Evolutionary conservation across 2,113 vertebrate genomes (phyloP), one percentile per base, ranked within the genome.

Genomic region (Notothenia rossii): DNA sequence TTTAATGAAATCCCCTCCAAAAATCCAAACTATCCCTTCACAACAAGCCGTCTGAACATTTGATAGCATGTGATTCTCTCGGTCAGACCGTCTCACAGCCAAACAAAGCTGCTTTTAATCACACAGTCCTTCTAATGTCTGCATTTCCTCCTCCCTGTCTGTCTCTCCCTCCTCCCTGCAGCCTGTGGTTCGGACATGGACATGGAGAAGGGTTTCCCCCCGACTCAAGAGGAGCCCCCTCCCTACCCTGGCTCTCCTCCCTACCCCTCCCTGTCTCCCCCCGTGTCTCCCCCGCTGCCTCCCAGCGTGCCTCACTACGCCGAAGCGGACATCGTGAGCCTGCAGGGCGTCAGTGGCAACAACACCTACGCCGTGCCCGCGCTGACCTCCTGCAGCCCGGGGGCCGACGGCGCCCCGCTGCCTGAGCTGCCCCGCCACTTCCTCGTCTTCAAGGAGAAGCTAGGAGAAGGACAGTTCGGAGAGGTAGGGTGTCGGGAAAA

Each of bases 401-500:
- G 94, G 0, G 94, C 95, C 1, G 96, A 97, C 56, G 94, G 95
- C 33, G 63, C 94, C 29, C 93, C 96, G 1, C 93, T 97, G 77
- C 96, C 96, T 0, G 96, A 98, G 85, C 96, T 98, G 60, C 96
- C 95, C 0, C 95, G 97, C n/a, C 95, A 97, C 2, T 94, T 89
- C 48, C 97, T 98, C 60, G 74, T 96, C 63, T 98, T 98, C 91
- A 97, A 96, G 87, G 97, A 98, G 94, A 98, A 98, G 80, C 94
- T 98, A 56, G 97, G 97, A 18, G 97, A 98, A 91, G 97, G 97
- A 13, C 97, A 98, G 91, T 98, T 98, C 88, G 97, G 97, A 74
- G 97, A 98, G 96, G 97, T 98, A 40, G 29, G 29, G 29, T 29
- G 29, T 29, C 29, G 0, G 29, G 3, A 4, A 29, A 29, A 29